phyloP scores from a whole-genome alignment of 2,888 invertebrate species.

The Rhyacophila evoluta region DNA sequence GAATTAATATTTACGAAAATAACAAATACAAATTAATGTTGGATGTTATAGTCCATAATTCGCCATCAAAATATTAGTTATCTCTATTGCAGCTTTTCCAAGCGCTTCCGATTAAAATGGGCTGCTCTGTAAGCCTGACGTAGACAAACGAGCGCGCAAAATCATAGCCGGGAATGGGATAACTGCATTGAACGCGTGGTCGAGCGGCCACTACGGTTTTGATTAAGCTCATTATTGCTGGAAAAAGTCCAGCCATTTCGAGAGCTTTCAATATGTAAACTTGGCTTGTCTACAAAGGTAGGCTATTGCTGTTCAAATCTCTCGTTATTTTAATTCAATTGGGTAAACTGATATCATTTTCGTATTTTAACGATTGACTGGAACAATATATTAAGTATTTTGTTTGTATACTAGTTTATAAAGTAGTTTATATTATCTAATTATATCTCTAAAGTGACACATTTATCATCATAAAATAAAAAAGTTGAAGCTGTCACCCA shows the following conservation, averaged over 20 bases:
- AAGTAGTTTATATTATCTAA: no score
- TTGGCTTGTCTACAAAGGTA: constrained; percentile 11
- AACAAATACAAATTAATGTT: neutral
- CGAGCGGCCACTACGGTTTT: constrained; percentile 31
- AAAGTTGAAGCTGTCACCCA: no score
- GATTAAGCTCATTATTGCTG: constrained; percentile 48
- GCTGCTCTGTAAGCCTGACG: neutral
- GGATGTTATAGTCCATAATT: neutral
- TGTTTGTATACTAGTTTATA: no score
- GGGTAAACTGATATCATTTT: no score
- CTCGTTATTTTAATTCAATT: neutral
- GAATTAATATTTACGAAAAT: no score
- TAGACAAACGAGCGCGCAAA: neutral
- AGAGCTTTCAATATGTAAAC: constrained; percentile 42
- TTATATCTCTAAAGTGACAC: no score
- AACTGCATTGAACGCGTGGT: constrained; percentile 15
- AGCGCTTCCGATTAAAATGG: neutral
- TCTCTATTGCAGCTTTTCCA: neutral
- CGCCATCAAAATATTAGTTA: neutral
- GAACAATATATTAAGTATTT: no score
- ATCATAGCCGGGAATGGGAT: neutral
- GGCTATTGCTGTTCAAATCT: neutral
- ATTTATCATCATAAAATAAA: no score
- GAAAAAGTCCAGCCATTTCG: constrained; percentile 32
- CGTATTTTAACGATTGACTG: no score